phyloP scores from a whole-genome alignment of 2,113 vertebrate species.

The Pachyramphus minor region DNA sequence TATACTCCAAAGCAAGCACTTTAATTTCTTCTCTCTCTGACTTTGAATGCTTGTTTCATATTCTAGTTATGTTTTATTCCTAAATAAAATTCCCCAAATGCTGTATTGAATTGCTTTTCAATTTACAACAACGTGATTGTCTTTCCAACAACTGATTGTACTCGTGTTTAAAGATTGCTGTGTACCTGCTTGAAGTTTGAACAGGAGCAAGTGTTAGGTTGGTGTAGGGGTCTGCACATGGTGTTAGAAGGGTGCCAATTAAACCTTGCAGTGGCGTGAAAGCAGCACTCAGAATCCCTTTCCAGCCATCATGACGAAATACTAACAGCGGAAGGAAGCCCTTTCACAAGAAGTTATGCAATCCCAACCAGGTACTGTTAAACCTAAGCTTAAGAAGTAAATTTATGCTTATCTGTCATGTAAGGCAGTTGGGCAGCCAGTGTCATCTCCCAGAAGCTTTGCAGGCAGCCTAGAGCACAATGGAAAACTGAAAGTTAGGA shows the following conservation, averaged over 20 bases:
- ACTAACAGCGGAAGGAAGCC: background rate
- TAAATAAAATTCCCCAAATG: slow-evolving; percentile 37
- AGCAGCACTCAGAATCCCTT: background rate
- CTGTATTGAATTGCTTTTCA: background rate
- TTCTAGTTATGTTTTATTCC: background rate
- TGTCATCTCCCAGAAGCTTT: background rate
- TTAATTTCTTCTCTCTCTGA: slow-evolving; percentile 3
- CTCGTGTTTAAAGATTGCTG: background rate
- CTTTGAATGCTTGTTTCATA: slow-evolving; percentile 13
- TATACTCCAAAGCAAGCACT: slow-evolving; percentile 10
- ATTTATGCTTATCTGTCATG: background rate
- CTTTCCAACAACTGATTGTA: background rate
- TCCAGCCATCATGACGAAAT: background rate
- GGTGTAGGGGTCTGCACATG: fast-evolving
- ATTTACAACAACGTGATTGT: background rate
- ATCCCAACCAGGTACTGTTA: background rate
- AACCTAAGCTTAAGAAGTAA: background rate
- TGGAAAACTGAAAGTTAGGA: background rate
- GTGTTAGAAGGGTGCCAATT: background rate
- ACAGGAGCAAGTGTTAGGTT: background rate
- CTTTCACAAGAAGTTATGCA: background rate
- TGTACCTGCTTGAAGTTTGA: background rate
- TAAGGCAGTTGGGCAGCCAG: background rate
- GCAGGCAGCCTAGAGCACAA: background rate
- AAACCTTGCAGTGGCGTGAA: background rate